Evolutionary conservation across 2,888 invertebrate genomes (phyloP), one percentile per base, ranked within the genome.

Genomic region (Phortica magna): DNA sequence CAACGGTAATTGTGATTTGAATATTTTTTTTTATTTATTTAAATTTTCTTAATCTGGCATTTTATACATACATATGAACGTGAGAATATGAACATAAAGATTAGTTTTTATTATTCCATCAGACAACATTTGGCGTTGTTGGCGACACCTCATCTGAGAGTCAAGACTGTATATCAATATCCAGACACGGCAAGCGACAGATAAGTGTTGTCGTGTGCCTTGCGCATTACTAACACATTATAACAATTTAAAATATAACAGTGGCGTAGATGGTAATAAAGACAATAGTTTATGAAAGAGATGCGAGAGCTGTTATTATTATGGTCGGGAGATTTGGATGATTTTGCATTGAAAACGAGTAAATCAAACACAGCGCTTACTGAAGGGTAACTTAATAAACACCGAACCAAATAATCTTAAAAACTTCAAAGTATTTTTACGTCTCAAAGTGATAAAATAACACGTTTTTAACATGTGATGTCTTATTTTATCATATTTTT

Each of bases 1-100:
- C 53, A 31, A 22, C 70, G 31, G 7, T 73, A 80, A 83, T 77
- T 81, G 78, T 70, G 78, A 84, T 87, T 87, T 79, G 82, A 80
- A 22, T 74, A 41, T 61, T n/a, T 12, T 22, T 61, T 31, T 31
- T 31, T 31, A 31, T 61, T 9, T 61, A 22, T 22, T 61, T 22
- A 12, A 19, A 48, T 48, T 48, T 48, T 48, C 14, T 14, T 48
- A 71, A 55, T 71, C 39, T 71, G 55, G 19, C 48, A 19, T 48
- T 43, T 71, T 71, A 39, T 7, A 31, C 31, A 53, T 71, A 14
- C 53, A 53, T 71, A 14, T 71, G 70, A 71, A 55, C 55, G 48
- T 48, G 55, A 71, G 55, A 71, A 43, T 68, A 71, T 55, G 70
- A 31, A 55, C 43, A 71, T 39, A n/a, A 31, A 55, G 70, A 7